Evolutionary conservation across 1,140 invertebrate genomes (phyloP), one percentile per base, ranked within the genome.

Genomic region (Leguminivora glycinivorella): DNA sequence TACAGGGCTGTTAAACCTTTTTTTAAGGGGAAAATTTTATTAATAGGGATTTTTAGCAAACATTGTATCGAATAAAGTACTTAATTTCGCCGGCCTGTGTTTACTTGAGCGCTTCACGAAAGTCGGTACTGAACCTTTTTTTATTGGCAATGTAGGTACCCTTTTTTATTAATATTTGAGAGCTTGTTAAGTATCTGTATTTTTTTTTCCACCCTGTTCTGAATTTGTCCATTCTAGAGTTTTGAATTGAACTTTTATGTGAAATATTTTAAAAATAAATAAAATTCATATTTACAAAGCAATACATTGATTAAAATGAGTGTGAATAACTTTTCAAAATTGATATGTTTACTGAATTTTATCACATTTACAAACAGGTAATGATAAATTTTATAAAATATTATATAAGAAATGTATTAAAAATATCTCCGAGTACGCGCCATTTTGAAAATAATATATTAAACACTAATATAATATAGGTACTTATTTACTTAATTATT

Each of bases 141-240:
- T 60, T 60, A 56, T 60, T 60, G 17, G 56, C 56, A n/a, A 26
- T 60, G 25, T 60, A 60, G 24, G 29, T 25, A 26, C n/a, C n/a
- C n/a, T 24, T 60, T 60, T 60, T 60, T 60, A 60, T 60, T 60
- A 60, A 60, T 60, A 60, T 60, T n/a, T 29, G 29, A 60, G 25
- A 26, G 56, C 25, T 60, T 60, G 56, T 60, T 29, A 60, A 60
- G 56, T 60, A n/a, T 25, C 25, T 60, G 56, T 60, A 29, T 24
- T 60, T 58, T 60, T 60, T 60, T 3, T 24, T 56, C 12, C 56
- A 7, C 22, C 25, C 56, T 29, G 14, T 60, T 60, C 29, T 26
- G n/a, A 26, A 29, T n/a, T 12, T 12, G 2, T 6, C 34, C 34
- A 12, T 38, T 14, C 22, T 56, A 43, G 14, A 56, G 52, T 60